phyloP scores from a whole-genome alignment of 2,113 vertebrate genomes.

The Trematomus loennbergii region DNA sequence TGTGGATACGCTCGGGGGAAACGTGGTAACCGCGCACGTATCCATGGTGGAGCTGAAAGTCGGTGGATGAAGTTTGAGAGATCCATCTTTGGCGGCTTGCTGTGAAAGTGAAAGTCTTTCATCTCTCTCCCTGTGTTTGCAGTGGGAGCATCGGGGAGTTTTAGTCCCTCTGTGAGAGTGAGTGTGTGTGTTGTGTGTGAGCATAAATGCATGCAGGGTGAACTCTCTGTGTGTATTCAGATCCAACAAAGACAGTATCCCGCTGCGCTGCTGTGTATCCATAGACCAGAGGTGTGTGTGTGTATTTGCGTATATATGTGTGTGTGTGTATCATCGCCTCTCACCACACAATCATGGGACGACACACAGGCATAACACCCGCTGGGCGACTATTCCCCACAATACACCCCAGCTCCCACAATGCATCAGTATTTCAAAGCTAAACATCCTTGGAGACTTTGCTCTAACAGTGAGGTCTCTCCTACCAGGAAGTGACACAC shows the following conservation, averaged over 20 bases:
- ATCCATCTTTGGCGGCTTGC: constrained; percentile 63
- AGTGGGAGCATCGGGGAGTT: constrained; percentile 68
- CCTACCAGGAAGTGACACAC: constrained; percentile 79
- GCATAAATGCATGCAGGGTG: constrained; percentile 42
- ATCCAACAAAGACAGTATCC: constrained; percentile 72
- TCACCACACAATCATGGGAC: constrained; percentile 52
- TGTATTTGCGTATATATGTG: constrained; percentile 13
- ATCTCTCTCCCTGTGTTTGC: constrained; percentile 74
- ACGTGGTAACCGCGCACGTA: constrained; percentile 50
- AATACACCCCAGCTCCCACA: constrained; percentile 70
- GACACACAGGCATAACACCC: constrained; percentile 66
- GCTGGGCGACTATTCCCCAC: constrained; percentile 69
- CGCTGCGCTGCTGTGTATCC: constrained; percentile 76
- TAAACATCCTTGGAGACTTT: constrained; percentile 69
- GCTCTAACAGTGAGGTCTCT: constrained; percentile 75
- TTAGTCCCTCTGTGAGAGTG: constrained; percentile 65
- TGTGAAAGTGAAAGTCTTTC: constrained; percentile 74
- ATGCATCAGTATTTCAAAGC: constrained; percentile 80
- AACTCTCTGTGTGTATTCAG: constrained; percentile 66
- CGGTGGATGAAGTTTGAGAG: constrained; percentile 68
- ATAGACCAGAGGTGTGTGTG: constrained; percentile 65
- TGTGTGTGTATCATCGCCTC: constrained; percentile 30
- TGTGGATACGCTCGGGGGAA: constrained; percentile 63
- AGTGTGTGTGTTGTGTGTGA: constrained; percentile 39
- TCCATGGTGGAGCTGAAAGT: constrained; percentile 51